Evolutionary conservation across 92 coral and sea anemone genomes (phyloP), one percentile per base, ranked within the genome.

Genomic region (Porites evermanni): DNA sequence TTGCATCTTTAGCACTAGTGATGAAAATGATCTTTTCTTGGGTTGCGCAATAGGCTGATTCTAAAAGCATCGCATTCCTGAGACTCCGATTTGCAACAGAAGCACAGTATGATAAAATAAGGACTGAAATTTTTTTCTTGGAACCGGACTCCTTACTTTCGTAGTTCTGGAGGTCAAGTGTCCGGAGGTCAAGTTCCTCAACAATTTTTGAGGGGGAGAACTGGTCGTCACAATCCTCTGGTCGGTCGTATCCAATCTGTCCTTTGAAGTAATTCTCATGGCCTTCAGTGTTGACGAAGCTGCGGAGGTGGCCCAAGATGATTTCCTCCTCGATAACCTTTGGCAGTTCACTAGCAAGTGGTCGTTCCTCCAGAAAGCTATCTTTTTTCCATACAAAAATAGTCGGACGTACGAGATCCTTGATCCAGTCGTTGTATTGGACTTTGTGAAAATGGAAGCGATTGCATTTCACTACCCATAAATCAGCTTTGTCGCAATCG

Each of bases 401-500:
- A 14, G 32, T 52, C 21, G 86, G 79, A 38, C 14, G 10, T 17
- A 16, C 17, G n/a, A 83, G 67, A 70, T 32, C 67, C 58, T 64
- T 67, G 69, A 84, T 64, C 88, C 92, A 89, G 58, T 78, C 89
- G 9, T 66, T 84, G 86, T 89, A 84, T 61, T 83, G 92, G 2
- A 84, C 83, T 79, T 89, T 89, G 70, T 66, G 53, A 47, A 69
- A 80, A 26, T 3, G 79, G 29, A 56, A 89, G 52, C 92, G 88
- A 67, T 89, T 89, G 72, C 86, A 89, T 61, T 78, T 89, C 2
- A 84, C 85, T 12, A 89, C 92, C 89, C 89, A 89, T 18, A 89
- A 74, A 52, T 89, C 85, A 29, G 76, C 89, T 72, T 83, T 77
- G 75, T 89, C 92, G 78, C 92, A 89, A 63, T 89, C 92, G 59